Evolutionary conservation across 2,888 invertebrate species (phyloP).

Genomic region (Oscheius onirici): DNA sequence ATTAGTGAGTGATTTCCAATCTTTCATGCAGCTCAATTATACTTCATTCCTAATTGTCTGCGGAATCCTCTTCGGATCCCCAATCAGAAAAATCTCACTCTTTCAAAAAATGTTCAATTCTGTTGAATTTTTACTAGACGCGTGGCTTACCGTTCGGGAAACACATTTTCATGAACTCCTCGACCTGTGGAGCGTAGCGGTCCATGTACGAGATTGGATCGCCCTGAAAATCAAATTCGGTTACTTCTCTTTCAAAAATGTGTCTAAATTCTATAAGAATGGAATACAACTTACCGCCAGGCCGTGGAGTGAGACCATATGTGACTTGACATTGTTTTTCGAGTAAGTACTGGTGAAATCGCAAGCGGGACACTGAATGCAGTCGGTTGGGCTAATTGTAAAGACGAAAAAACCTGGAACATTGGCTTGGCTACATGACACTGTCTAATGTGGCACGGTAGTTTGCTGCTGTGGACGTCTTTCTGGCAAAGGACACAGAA

Average conservation of each 20-base stretch:
- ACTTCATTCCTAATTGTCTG: too few species aligned
- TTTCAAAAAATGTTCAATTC: too few species aligned
- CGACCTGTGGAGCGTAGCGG: slow-evolving; percentile 70
- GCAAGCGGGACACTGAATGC: slow-evolving; percentile 67
- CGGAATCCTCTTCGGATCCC: too few species aligned
- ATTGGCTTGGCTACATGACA: slow-evolving; percentile 71
- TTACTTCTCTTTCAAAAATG: not conserved
- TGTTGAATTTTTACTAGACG: too few species aligned
- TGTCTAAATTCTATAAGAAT: too few species aligned
- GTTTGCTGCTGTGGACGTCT: slow-evolving; percentile 70
- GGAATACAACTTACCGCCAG: slow-evolving; percentile 64
- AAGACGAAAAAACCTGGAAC: slow-evolving; percentile 53
- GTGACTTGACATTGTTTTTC: slow-evolving; percentile 71
- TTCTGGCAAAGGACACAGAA: slow-evolving; percentile 70
- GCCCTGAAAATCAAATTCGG: slow-evolving; percentile 38
- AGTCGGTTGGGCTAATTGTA: not conserved
- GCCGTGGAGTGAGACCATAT: slow-evolving; percentile 71
- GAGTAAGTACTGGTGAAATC: slow-evolving; percentile 71
- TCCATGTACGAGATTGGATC: slow-evolving; percentile 71
- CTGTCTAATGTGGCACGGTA: slow-evolving; percentile 70
- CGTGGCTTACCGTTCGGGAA: slow-evolving; percentile 68
- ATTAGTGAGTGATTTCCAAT: too few species aligned
- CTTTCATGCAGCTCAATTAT: too few species aligned
- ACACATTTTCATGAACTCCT: slow-evolving; percentile 71
- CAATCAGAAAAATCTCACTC: too few species aligned